Evolutionary conservation across 2,113 vertebrate genomes (phyloP).

Genomic region (Amphiprion ocellaris): DNA sequence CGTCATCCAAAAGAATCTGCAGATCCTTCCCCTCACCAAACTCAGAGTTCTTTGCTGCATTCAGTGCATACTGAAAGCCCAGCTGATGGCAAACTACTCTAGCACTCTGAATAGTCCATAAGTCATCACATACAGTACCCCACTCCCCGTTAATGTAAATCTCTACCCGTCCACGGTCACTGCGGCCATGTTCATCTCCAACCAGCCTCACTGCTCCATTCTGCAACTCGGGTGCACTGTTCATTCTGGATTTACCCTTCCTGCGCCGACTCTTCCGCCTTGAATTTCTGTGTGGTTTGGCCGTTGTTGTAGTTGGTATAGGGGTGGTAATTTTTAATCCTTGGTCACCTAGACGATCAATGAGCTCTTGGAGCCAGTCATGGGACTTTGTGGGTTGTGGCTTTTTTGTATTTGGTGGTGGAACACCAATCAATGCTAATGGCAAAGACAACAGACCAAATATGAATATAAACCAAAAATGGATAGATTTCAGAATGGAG

Average conservation of each 20-base stretch:
- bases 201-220: conserved; percentile 87
- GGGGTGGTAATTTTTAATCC: conserved; percentile 22
- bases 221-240: conserved; percentile 10
- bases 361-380: conserved; percentile 77
- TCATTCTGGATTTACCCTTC: conserved; percentile 68
- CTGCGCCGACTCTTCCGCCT: conserved; percentile 67
- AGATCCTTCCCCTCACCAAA: conserved; percentile 89
- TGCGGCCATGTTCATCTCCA: conserved; percentile 60
- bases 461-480: background rate
- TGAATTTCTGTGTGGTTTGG: conserved; percentile 45
- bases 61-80: conserved; percentile 85
- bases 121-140: conserved; percentile 95
- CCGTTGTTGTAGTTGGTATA: conserved; percentile 13
- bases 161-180: conserved; percentile 89
- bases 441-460: conserved; percentile 6
- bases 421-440: conserved; percentile 85
- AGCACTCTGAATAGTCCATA: conserved; percentile 85
- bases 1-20: conserved; percentile 91
- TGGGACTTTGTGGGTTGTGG: conserved; percentile 45
- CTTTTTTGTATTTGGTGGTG: conserved; percentile 36
- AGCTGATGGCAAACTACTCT: conserved; percentile 92
- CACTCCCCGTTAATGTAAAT: conserved; percentile 86
- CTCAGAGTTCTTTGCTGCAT: conserved; percentile 88
- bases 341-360: conserved; percentile 56
- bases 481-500: background rate